Evolutionary conservation across 92 coral and sea anemone species (phyloP), one percentile per base, ranked within the genome.

Genomic region (Palythoa grandiflora): DNA sequence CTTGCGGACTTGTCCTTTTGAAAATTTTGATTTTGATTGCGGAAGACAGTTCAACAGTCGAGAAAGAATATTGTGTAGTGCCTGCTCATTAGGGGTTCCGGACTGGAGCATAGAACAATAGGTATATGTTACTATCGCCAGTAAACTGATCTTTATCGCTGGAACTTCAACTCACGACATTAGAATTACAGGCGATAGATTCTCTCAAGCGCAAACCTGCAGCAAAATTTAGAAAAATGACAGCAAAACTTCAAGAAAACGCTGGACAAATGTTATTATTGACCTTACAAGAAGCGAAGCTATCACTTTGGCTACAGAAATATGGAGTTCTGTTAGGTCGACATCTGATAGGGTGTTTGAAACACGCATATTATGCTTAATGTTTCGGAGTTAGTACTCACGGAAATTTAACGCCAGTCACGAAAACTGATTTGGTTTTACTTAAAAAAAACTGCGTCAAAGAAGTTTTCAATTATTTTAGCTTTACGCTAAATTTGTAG

Each of bases 71-170:
- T 68, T 79, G 78, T 37, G 51, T 44, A 44, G 86, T 68, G 77
- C 81, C 78, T 38, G 73, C 90, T 89, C 90, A 86, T 89, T 79
- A 89, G 89, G 91, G 88, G 95, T 77, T 57, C 91, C 51, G 88
- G 84, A 93, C 79, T 80, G 90, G 84, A 85, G 88, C 84, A 88
- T 75, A 80, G 85, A 91, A 95, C 98, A 95, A 93, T 95, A 79
- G 98, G 83, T 71, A 87, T 91, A 91, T 86, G 98, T 90, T 93
- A 93, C 96, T 89, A 75, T 81, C 84, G 87, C 93, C 84, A 70
- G 93, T 87, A 91, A 92, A 83, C 93, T 92, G 98, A 95, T 95
- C 89, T 91, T 93, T 93, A 93, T 93, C 96, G 53, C 70, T 38
- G 5, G 83, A 44, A 39, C 59, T 40, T 54, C 72, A 84, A 94